Evolutionary conservation across 2,113 vertebrate genomes (phyloP).

Genomic region (Candoia aspera): DNA sequence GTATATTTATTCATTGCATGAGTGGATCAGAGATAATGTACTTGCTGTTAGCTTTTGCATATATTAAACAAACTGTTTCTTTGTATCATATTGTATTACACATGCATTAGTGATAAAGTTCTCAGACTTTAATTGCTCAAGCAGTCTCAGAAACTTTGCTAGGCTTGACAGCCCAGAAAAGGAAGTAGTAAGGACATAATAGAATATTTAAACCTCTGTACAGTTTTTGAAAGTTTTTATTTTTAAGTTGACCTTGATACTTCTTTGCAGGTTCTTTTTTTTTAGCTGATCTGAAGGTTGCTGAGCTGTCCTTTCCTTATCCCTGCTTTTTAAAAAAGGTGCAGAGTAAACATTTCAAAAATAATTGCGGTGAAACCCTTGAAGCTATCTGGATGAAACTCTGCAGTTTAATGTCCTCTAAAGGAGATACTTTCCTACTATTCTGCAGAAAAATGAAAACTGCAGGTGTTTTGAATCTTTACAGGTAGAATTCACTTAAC

Average conservation of each 20-base stretch:
- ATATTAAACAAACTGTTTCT: not conserved
- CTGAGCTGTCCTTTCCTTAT: not conserved
- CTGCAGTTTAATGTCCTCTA: not conserved
- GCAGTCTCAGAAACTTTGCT: not conserved
- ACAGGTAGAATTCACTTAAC: not conserved
- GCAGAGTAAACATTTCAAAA: slow-evolving; percentile 2
- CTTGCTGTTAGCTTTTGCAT: too few relatives aligned
- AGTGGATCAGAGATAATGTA: too few relatives aligned
- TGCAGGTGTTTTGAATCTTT: not conserved
- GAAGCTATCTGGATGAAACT: not conserved
- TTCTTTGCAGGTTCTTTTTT: not conserved
- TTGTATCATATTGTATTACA: not conserved
- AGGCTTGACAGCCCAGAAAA: not conserved
- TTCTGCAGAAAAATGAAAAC: not conserved
- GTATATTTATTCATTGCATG: too few relatives aligned
- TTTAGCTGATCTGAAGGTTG: not conserved
- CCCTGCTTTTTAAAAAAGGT: not conserved
- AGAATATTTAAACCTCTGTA: not conserved
- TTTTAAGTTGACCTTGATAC: not conserved
- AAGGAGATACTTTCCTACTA: not conserved
- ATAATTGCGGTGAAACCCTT: not conserved
- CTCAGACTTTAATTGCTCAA: not conserved
- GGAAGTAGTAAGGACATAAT: not conserved
- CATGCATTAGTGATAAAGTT: not conserved
- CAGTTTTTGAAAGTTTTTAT: not conserved